These are phyloP conservation scores for Malaclemys terrapin DNA, from an alignment of 2,113 vertebrate genomes.

Conservation along the genomic window DNA sequence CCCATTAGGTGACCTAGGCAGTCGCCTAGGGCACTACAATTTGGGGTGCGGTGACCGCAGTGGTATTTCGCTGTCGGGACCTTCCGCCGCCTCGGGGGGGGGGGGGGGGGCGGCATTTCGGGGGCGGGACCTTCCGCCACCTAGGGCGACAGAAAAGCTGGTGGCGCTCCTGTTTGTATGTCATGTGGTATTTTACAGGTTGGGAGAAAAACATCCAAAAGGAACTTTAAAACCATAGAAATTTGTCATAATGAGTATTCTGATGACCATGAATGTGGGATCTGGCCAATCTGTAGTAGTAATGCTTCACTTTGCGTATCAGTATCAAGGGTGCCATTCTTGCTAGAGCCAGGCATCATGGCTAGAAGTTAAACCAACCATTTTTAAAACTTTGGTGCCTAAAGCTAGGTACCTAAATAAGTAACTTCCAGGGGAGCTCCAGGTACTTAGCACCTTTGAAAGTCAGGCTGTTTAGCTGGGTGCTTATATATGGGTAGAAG, in stretches of 20 bases:
- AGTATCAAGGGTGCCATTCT: neutral
- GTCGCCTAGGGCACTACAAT: too few species aligned
- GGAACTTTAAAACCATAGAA: neutral
- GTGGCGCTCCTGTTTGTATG: too few species aligned
- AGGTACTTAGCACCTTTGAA: neutral
- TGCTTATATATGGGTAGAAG: neutral
- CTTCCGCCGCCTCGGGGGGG: too few species aligned
- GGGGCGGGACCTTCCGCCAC: too few species aligned
- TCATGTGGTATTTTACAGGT: neutral
- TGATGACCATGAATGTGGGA: neutral
- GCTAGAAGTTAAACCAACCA: neutral
- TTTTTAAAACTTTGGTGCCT: neutral
- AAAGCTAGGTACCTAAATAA: neutral
- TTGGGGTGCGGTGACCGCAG: too few species aligned
- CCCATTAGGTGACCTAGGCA: too few species aligned
- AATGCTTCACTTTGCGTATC: neutral
- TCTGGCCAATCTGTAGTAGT: neutral
- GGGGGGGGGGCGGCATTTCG: too few species aligned
- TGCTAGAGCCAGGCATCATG: neutral
- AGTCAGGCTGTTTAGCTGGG: neutral
- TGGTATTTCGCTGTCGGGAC: too few species aligned
- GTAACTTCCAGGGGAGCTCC: neutral
- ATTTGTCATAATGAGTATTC: neutral
- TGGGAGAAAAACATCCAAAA: neutral
- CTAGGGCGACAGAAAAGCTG: too few species aligned